A percentile compares a stretch with the other conserved stretches of the same genome.
phyloP scores from a whole-genome alignment of 2,113 vertebrate genomes.

The Gorsachius goisagi region DNA sequence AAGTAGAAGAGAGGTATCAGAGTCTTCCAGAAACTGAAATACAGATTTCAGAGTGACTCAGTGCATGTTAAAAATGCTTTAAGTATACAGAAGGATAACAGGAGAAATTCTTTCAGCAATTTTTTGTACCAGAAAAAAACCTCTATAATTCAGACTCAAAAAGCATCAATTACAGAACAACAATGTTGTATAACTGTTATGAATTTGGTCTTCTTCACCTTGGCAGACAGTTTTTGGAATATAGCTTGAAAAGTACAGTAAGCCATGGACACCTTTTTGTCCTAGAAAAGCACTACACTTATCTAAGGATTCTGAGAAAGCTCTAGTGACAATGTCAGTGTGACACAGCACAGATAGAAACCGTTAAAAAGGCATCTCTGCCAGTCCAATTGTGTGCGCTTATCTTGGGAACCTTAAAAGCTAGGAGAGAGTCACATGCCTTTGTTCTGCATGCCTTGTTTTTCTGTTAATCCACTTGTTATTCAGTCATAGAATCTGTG shows the following conservation, averaged over 20 bases:
- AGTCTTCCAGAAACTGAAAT: conserved; percentile 85
- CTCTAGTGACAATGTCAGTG: neutral
- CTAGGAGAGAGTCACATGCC: neutral
- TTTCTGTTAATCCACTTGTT: neutral
- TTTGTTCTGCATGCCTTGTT: neutral
- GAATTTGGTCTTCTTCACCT: neutral
- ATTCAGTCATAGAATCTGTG: neutral
- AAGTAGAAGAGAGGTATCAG: conserved; percentile 89
- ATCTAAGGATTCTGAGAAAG: conserved; percentile 55
- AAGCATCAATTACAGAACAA: neutral
- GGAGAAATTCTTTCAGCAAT: neutral
- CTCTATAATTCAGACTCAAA: neutral
- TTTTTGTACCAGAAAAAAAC: neutral
- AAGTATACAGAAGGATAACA: neutral
- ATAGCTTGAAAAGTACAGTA: neutral
- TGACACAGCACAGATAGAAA: conserved; percentile 34
- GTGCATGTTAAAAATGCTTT: neutral
- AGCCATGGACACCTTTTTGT: neutral
- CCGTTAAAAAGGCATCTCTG: conserved; percentile 18
- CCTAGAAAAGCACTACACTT: conserved; percentile 29
- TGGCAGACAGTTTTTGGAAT: neutral
- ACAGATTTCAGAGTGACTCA: conserved; percentile 30
- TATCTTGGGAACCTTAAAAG: conserved; percentile 34
- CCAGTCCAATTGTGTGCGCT: neutral
- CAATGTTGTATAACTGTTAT: neutral